Conservation (phyloP, 2,888 invertebrate genomes). For the Drosophila nigricruria region DNA sequence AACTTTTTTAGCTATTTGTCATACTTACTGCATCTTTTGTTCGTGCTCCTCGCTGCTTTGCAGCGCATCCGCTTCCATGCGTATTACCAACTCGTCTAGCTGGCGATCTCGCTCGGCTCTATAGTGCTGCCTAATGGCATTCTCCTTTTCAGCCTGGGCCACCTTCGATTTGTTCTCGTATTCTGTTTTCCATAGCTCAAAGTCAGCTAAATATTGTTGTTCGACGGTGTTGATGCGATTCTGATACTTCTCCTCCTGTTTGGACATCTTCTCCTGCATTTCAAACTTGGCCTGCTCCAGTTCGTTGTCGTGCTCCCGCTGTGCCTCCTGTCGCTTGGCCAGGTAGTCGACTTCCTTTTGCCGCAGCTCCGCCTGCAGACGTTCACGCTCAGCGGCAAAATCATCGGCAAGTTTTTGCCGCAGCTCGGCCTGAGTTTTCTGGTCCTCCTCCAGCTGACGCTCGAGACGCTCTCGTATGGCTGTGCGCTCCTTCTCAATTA, state of each 20-base stretch:
- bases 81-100: conserved; percentile 87
- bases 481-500: conserved; percentile 88
- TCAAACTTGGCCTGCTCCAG: conserved; percentile 86
- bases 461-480: conserved; percentile 87
- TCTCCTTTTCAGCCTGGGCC: conserved; percentile 89
- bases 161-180: conserved; percentile 86
- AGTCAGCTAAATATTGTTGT: conserved; percentile 88
- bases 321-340: conserved; percentile 84
- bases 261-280: conserved; percentile 86
- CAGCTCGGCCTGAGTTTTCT: conserved; percentile 87
- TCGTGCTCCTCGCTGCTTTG: conserved; percentile 84
- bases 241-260: conserved; percentile 85
- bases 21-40: conserved; percentile 80
- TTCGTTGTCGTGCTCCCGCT: conserved; percentile 85
- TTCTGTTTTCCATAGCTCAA: conserved; percentile 87
- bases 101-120: conserved; percentile 91
- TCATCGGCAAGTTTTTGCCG: conserved; percentile 86
- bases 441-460: conserved; percentile 87
- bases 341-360: conserved; percentile 85
- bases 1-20: fast-evolving
- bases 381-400: conserved; percentile 85
- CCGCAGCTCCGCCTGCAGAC: conserved; percentile 84
- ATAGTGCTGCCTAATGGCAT: conserved; percentile 89
- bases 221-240: conserved; percentile 87
- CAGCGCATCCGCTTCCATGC: conserved; percentile 84